Conservation (phyloP, 2,888 invertebrate species). For the Caenorhabditis sp. region DNA sequence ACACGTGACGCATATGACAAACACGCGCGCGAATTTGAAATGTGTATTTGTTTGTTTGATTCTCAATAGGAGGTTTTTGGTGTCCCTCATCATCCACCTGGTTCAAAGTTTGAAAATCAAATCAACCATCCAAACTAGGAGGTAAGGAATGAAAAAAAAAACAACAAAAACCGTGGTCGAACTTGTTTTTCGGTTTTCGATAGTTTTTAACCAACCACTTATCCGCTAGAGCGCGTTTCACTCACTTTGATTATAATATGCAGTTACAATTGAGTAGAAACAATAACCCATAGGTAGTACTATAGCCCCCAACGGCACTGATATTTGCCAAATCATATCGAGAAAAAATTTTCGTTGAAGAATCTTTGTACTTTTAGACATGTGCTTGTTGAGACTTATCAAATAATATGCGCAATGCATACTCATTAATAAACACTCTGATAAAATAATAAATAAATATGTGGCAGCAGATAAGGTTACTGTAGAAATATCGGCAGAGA, state of each 20-base stretch:
- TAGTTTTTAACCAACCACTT: too few relatives aligned
- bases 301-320: conserved; percentile 25
- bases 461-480: conserved; percentile 22
- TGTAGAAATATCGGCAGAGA: conserved; percentile 27
- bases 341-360: conserved; percentile 33
- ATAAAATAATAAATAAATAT: conserved; percentile 13
- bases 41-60: too few relatives aligned
- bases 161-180: too few relatives aligned
- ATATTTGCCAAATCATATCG: conserved; percentile 29
- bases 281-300: conserved; percentile 33
- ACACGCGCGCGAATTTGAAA: too few relatives aligned
- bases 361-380: conserved; percentile 22
- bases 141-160: too few relatives aligned
- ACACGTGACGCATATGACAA: too few relatives aligned
- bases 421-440: conserved; percentile 14
- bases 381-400: conserved; percentile 20
- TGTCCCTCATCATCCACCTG: too few relatives aligned
- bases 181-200: too few relatives aligned
- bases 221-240: neutral
- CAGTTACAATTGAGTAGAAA: conserved; percentile 24
- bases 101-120: too few relatives aligned
- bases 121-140: too few relatives aligned
- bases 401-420: conserved; percentile 28
- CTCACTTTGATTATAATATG: conserved; percentile 38
- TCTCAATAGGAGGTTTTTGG: too few relatives aligned